Conservation (phyloP, 2,113 vertebrate genomes). For the Malurus elegans region DNA sequence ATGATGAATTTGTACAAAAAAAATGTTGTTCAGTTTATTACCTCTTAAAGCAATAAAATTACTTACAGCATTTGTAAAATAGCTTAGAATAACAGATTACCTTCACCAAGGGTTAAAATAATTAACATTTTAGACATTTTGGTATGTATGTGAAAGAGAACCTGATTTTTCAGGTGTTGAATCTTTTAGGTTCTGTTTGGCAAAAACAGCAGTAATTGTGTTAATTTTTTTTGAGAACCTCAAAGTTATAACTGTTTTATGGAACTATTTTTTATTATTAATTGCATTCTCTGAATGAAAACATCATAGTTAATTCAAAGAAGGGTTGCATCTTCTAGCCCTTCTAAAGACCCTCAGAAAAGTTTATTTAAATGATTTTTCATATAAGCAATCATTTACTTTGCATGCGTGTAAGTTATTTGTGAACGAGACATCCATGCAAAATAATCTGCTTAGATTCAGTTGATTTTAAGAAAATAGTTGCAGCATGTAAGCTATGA, state of each 20-base stretch:
- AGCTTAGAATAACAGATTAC: neutral
- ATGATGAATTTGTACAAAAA: neutral
- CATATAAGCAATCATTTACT: neutral
- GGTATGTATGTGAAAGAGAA: neutral
- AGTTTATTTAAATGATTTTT: neutral
- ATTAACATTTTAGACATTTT: neutral
- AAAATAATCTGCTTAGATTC: neutral
- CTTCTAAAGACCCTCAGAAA: neutral
- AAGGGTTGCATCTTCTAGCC: neutral
- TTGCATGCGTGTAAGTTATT: neutral
- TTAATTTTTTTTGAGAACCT: neutral
- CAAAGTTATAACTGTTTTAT: neutral
- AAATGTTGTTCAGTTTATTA: neutral
- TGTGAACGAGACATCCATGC: neutral
- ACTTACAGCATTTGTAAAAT: neutral
- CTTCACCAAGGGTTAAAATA: neutral
- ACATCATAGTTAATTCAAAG: neutral
- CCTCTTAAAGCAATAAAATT: neutral
- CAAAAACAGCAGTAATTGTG: neutral
- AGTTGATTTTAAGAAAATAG: neutral
- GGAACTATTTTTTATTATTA: neutral
- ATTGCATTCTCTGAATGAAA: neutral
- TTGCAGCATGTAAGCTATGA: neutral
- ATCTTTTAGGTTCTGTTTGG: neutral
- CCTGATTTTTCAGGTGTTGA: neutral